Conservation (phyloP, 2,888 invertebrate genomes). For the Gymnocheta viridis region DNA sequence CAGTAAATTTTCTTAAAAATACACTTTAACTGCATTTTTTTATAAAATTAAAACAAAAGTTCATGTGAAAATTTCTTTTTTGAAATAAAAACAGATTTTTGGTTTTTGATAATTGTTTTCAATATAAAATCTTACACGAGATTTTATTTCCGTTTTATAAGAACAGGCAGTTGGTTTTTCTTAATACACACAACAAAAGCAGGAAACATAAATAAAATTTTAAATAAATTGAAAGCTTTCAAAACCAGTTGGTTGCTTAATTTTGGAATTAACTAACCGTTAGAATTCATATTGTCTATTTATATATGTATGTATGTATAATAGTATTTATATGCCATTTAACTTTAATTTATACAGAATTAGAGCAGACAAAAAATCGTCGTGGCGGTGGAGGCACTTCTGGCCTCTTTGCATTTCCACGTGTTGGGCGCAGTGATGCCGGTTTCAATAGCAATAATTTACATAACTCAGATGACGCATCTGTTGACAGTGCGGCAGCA, state of each 20-base stretch:
- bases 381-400: slow-evolving; percentile 84
- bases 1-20: too few relatives aligned
- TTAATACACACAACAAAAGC: neutral
- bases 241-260: neutral
- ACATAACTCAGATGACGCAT: slow-evolving; percentile 73
- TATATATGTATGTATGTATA: neutral
- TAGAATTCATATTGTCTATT: slow-evolving; percentile 37
- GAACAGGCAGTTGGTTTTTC: too few relatives aligned
- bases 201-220: neutral
- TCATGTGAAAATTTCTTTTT: too few relatives aligned
- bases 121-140: too few relatives aligned
- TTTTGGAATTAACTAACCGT: slow-evolving; percentile 12
- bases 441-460: slow-evolving; percentile 74
- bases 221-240: neutral
- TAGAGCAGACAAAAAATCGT: slow-evolving; percentile 79
- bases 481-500: slow-evolving; percentile 53
- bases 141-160: too few relatives aligned
- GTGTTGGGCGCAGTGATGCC: slow-evolving; percentile 84
- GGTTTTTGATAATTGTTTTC: too few relatives aligned
- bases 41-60: too few relatives aligned
- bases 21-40: too few relatives aligned
- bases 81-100: too few relatives aligned
- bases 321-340: neutral
- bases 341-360: slow-evolving; percentile 71
- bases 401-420: slow-evolving; percentile 85